Conservation (phyloP, 35 echinoderm and acorn worm species). For the Chiridota heheva region DNA sequence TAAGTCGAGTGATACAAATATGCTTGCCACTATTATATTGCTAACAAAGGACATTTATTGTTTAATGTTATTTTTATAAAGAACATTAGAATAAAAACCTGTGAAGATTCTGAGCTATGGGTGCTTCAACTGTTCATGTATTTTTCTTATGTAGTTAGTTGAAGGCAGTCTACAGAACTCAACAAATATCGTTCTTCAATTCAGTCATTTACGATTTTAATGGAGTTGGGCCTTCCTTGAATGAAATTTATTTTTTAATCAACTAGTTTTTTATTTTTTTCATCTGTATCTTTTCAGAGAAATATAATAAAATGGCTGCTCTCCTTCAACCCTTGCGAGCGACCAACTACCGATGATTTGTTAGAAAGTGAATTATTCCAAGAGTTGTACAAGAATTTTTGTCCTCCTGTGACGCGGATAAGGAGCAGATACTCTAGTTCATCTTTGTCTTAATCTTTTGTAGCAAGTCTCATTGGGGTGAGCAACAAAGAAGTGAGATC, state of each 20-base stretch:
- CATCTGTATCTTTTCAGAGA: slow-evolving; percentile 40
- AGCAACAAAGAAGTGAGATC: no score
- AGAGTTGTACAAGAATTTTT: slow-evolving; percentile 51
- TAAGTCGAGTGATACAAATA: no score
- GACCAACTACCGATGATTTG: slow-evolving; percentile 61
- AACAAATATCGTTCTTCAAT: background rate
- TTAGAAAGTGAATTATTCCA: slow-evolving; percentile 45
- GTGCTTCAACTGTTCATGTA: no score
- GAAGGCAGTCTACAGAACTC: background rate
- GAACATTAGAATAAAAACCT: no score
- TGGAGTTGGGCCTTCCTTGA: no score
- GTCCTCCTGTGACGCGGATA: slow-evolving; percentile 39
- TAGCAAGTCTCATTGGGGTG: no score
- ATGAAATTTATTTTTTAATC: background rate
- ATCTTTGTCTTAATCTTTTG: slow-evolving; percentile 37
- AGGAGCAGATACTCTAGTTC: slow-evolving; percentile 62
- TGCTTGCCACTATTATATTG: no score
- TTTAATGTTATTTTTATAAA: no score
- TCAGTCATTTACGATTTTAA: background rate
- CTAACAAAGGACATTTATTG: no score
- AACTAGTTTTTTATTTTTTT: slow-evolving; percentile 13
- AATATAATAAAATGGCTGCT: slow-evolving; percentile 62
- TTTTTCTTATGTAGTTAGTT: background rate
- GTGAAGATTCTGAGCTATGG: no score
- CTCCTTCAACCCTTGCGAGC: slow-evolving; percentile 35